Conservation (phyloP, 2,888 invertebrate species). For the Lasioglossum figueresi region DNA sequence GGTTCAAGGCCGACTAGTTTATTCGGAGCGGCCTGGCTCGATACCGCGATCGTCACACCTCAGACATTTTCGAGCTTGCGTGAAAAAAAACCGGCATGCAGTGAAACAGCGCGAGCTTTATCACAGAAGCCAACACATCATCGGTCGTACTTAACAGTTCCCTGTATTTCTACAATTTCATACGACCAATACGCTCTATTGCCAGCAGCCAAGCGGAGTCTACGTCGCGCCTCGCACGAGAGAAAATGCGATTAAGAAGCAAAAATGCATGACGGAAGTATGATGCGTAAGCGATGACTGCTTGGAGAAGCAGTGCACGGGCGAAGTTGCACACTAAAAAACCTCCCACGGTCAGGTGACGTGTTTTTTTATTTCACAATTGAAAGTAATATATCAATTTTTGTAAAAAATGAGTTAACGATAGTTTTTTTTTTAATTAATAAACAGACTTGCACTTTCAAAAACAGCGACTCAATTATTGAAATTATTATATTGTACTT, state of each 20-base stretch:
- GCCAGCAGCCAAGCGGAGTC: background rate
- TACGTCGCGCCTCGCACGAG: background rate
- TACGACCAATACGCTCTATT: constrained; percentile 45
- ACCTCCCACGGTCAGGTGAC: background rate
- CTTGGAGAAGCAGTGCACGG: too few species aligned
- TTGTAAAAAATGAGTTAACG: too few species aligned
- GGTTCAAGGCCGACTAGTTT: constrained; percentile 54
- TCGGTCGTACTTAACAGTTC: constrained; percentile 58
- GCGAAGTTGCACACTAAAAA: background rate
- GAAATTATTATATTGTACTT: too few species aligned
- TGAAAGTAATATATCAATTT: too few species aligned
- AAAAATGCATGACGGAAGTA: background rate
- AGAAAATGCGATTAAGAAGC: background rate
- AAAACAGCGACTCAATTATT: too few species aligned
- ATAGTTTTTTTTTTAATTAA: too few species aligned
- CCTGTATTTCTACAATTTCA: constrained; percentile 46
- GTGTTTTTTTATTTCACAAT: background rate
- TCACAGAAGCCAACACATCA: constrained; percentile 33
- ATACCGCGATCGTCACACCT: background rate
- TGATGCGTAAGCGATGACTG: background rate
- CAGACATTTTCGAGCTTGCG: constrained; percentile 2
- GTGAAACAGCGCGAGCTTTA: background rate
- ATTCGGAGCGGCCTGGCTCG: constrained; percentile 9
- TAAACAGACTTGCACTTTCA: too few species aligned
- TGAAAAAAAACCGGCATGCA: constrained; percentile 31